A percentile compares a stretch with the other conserved stretches of the same genome.
Evolutionary conservation across 2,797 vertebrate species (phyloP).

Genomic region (Tachyglossus aculeatus): DNA sequence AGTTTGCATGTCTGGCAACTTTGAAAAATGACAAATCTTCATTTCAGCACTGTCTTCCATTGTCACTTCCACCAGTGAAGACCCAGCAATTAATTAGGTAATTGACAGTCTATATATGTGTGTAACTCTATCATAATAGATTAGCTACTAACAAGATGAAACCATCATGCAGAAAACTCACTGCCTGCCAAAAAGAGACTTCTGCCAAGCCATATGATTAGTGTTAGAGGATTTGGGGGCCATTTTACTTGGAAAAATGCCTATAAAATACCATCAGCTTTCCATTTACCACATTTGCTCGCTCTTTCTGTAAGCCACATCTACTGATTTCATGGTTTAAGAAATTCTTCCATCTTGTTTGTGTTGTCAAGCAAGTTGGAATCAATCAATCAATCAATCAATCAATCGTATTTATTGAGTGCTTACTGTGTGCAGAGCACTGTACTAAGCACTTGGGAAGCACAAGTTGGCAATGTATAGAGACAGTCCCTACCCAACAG

Average conservation of each 20-base stretch:
- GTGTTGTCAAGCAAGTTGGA: not conserved
- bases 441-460: no score
- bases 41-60: not conserved
- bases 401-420: no score
- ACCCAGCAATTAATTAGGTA: conserved; percentile 24
- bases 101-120: conserved; percentile 31
- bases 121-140: conserved; percentile 32
- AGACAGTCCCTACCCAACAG: no score
- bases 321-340: conserved; percentile 27
- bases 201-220: conserved; percentile 21
- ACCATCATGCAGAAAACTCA: conserved; percentile 11
- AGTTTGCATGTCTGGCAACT: not conserved
- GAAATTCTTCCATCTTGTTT: conserved; percentile 22
- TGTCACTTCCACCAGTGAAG: conserved; percentile 20
- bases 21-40: conserved; percentile 13
- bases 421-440: no score
- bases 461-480: no score
- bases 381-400: no score
- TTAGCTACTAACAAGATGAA: conserved; percentile 43
- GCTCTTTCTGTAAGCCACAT: conserved; percentile 14
- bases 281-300: conserved; percentile 2
- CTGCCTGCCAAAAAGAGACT: conserved; percentile 13
- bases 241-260: conserved; percentile 29
- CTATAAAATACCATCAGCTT: conserved; percentile 6
- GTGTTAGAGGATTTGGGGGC: conserved; percentile 11